Base-by-base conservation (phyloP, 2,113 vertebrate species). In the Nibea coibor region DNA sequence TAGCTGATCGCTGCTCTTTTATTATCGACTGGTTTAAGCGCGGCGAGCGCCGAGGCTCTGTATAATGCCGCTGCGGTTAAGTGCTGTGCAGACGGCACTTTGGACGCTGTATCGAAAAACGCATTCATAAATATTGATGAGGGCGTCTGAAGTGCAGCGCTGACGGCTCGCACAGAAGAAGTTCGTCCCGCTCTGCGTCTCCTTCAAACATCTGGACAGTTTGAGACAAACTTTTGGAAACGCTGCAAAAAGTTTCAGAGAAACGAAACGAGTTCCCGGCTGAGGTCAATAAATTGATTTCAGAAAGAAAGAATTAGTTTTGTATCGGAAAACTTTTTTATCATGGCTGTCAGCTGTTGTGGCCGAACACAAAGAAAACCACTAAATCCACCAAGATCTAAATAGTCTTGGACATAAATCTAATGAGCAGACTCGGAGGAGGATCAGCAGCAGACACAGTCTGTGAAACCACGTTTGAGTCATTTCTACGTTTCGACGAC, bases 121-220 rank as follows among this genome's bases (percentile, higher is more conserved):
- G 43, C 74, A 28, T 86, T 83, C 74, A 87, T 89, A 72, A 85
- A 87, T 90, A 94, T 83, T 83, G 75, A 93, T 83, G 64, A 84
- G 69, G 42, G 35, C 4, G 28, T 63, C 73, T 45, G 28, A 64
- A 26, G 22, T 1, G 45, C 35, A 5, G 64, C 56, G 4, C 63
- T 61, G 42, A 66, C 20, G 14, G 65, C 24, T 14, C 3, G 12
- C n/a, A 48, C 16, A 14, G 31, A 35, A 35, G 31, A 31, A 31
- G 4, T n/a, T 24, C 0, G 0, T 28, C 72, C 48, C 2, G 0
- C 31, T 70, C 51, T 3, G 12, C 0, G 16, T 56, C 67, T 69
- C 48, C 68, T 70, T 17, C 48, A 39, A 58, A 6, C 47, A 19
- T 53, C 17, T 3, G 35, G 1, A 0, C 24, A 7, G 14, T 5